Base-by-base conservation (phyloP, 2,888 invertebrate species). In the Torymus aiolomorphi region DNA sequence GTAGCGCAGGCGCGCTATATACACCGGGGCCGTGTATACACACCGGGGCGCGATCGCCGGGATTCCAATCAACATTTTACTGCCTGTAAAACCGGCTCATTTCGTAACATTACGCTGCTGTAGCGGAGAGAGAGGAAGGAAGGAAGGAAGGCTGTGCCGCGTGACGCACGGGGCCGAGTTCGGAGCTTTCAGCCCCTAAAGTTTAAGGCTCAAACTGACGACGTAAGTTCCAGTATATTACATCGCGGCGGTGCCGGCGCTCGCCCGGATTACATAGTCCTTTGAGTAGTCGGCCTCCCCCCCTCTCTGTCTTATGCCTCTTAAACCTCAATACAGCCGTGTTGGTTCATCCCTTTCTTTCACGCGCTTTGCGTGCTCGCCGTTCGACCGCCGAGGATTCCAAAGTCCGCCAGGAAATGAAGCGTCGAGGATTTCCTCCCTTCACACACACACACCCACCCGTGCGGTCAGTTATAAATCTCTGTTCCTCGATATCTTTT, bases 51-150 rank as follows among this genome's bases (percentile, higher is more conserved):
- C 85, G 86, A 87, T 88, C 85, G 84, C 81, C 84, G 80, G 85
- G 84, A 87, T 88, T 88, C 87, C 87, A 88, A 88, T 88, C 88
- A 88, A 87, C 87, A 86, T 88, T 88, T 88, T 87, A 88, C 87
- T 87, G 87, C 84, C 86, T 87, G 86, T 88, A 88, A 87, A 88
- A 87, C 84, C 86, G 84, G 81, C 84, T 86, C 85, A 86, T 88
- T 88, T 86, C 86, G 85, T 84, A 87, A 86, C 86, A 85, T 85
- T 86, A 84, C 86, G 83, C 84, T 84, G 24, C 81, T 84, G 81
- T 83, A 83, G 81, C 80, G 3, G 24, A 24, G 24, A 24, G 24
- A 24, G 24, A 24, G 24, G 24, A 24, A 3, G 3, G 24, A 24
- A 3, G 24, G 24, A 24, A 3, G 3, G 24, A 24, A 24, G 24